phyloP scores from a whole-genome alignment of 2,797 vertebrate genomes.

The Sitta carolinensis region DNA sequence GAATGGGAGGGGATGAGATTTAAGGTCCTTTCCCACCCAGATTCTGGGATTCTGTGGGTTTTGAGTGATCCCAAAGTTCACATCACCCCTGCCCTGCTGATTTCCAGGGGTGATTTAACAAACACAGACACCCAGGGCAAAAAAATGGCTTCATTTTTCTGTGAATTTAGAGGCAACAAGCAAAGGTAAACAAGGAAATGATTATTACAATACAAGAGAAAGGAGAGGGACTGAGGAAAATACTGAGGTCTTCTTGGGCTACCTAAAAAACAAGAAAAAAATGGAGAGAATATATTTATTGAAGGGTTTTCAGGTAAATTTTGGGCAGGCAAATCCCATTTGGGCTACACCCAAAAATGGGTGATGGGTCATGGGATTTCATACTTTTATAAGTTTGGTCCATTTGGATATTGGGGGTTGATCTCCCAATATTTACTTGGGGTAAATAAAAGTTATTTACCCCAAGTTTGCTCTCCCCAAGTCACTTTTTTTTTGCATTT shows the following conservation, averaged over 20 bases:
- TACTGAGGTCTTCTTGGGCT: background rate
- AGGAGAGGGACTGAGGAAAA: background rate
- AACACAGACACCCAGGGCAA: background rate
- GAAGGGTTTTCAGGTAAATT: background rate
- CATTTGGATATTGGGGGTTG: background rate
- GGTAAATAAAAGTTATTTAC: background rate
- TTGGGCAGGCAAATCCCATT: background rate
- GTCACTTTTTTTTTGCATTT: background rate
- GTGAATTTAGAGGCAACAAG: background rate
- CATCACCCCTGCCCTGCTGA: background rate
- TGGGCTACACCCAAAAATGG: background rate
- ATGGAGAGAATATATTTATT: background rate
- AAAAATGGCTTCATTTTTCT: background rate
- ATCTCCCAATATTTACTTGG: background rate
- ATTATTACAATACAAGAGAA: background rate
- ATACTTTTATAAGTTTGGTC: background rate
- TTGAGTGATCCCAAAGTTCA: too few species aligned
- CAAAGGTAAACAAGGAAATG: background rate
- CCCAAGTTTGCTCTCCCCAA: background rate
- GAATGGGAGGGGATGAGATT: background rate
- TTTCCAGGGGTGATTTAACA: too few species aligned
- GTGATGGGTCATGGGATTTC: background rate
- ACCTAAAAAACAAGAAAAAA: background rate
- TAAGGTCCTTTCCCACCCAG: background rate
- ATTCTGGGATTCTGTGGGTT: too few species aligned